These are phyloP conservation scores for Phoeniculus purpureus DNA, from an alignment of 2,797 vertebrate genomes.

Conservation along the genomic window DNA sequence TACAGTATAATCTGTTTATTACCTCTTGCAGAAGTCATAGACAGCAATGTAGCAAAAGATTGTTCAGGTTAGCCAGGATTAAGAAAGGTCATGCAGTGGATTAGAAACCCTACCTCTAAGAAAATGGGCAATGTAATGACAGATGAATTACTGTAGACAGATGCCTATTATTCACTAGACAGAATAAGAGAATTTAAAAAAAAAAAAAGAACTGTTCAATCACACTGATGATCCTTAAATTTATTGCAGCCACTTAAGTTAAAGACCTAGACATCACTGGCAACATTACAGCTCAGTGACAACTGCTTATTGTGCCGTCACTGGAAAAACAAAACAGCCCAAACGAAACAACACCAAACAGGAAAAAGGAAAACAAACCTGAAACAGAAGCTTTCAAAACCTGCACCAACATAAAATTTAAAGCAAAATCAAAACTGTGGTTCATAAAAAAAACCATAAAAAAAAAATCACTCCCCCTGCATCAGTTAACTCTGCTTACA, in stretches of 20 bases:
- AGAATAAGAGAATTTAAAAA: neutral
- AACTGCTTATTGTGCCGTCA: neutral
- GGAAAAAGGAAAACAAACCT: neutral
- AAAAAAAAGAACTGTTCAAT: neutral
- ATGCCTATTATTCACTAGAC: neutral
- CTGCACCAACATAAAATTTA: neutral
- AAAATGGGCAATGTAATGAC: neutral
- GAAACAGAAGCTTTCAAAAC: neutral
- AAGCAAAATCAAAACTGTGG: neutral
- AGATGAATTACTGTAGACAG: conserved; percentile 6
- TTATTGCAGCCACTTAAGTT: conserved; percentile 13
- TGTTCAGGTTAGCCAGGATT: neutral
- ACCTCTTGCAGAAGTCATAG: neutral
- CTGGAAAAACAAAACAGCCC: neutral
- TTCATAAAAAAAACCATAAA: neutral
- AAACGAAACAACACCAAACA: neutral
- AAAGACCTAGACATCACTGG: neutral
- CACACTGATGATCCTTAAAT: conserved; percentile 18
- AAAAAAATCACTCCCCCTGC: neutral
- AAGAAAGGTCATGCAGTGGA: neutral
- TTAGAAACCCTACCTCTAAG: neutral
- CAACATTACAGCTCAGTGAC: neutral
- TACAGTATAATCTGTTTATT: neutral
- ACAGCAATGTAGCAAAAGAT: neutral
- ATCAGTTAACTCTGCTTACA: neutral